phyloP scores from a whole-genome alignment of 1,140 invertebrate species.

The Drosophila tristis region DNA sequence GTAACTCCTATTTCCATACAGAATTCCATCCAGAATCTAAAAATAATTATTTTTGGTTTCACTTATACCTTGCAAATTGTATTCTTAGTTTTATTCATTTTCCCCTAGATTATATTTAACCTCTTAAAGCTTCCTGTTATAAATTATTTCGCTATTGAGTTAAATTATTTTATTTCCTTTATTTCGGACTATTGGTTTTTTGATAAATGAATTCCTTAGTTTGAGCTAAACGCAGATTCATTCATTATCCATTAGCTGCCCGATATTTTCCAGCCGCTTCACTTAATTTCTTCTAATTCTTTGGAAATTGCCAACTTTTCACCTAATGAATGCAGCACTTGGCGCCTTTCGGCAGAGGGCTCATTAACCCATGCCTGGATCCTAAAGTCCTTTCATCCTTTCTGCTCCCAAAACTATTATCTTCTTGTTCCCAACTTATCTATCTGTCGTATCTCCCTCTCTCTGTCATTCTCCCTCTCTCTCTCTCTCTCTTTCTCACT shows the following conservation, averaged over 20 bases:
- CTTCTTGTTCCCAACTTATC: slow-evolving; percentile 60
- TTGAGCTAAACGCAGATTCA: too few relatives aligned
- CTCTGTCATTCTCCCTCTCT: slow-evolving; percentile 5
- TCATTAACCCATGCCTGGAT: slow-evolving; percentile 28
- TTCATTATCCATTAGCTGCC: neutral
- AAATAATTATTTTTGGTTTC: too few relatives aligned
- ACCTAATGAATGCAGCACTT: slow-evolving; percentile 35
- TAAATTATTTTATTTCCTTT: too few relatives aligned
- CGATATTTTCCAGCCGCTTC: neutral
- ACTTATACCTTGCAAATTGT: too few relatives aligned
- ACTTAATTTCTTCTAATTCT: slow-evolving; percentile 11
- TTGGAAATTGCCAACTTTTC: slow-evolving; percentile 21
- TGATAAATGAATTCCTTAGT: too few relatives aligned
- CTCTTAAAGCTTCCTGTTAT: too few relatives aligned
- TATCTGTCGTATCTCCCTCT: slow-evolving; percentile 27
- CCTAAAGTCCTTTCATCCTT: slow-evolving; percentile 30
- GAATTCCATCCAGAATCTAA: too few relatives aligned
- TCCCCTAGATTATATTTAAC: too few relatives aligned
- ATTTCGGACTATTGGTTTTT: too few relatives aligned
- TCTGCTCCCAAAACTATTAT: slow-evolving; percentile 61
- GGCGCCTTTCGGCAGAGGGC: slow-evolving; percentile 11
- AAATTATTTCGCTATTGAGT: too few relatives aligned
- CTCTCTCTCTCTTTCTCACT: slow-evolving; percentile 11
- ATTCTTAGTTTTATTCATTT: neutral
- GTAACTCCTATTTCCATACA: too few relatives aligned